phyloP scores from a whole-genome alignment of 1,140 invertebrate species.

The Formica exsecta region DNA sequence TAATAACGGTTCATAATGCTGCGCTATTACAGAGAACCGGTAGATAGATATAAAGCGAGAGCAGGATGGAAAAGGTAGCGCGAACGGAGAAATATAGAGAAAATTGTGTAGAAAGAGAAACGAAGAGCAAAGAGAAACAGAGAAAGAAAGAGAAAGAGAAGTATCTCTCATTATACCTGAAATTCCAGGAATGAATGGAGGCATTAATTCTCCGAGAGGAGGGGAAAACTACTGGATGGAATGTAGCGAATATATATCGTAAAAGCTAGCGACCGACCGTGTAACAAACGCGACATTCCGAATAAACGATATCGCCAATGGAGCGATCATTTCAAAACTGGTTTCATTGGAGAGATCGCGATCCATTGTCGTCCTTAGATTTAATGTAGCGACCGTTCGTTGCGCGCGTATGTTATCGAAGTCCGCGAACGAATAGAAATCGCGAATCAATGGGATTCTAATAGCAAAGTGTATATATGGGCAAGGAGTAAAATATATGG shows the following conservation, averaged over 20 bases:
- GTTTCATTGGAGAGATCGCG: slow-evolving; percentile 28
- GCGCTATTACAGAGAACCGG: slow-evolving; percentile 14
- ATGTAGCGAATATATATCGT: slow-evolving; percentile 63
- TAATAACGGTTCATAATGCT: slow-evolving; percentile 49
- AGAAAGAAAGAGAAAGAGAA: not conserved
- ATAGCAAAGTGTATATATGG: not conserved
- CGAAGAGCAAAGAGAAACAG: not conserved
- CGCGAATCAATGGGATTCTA: not conserved
- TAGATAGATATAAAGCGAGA: slow-evolving; percentile 3
- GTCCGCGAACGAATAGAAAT: slow-evolving; percentile 6
- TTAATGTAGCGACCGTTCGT: slow-evolving; percentile 24
- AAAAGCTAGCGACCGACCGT: slow-evolving; percentile 37
- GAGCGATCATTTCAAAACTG: slow-evolving; percentile 42
- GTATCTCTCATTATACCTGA: slow-evolving; percentile 65
- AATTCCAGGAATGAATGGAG: slow-evolving; percentile 70
- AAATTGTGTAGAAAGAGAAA: slow-evolving; percentile 28
- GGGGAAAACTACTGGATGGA: slow-evolving; percentile 60
- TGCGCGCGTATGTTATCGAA: not conserved
- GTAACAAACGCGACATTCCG: slow-evolving; percentile 64
- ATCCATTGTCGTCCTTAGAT: slow-evolving; percentile 41
- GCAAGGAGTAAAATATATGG: not conserved
- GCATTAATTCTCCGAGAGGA: slow-evolving; percentile 66
- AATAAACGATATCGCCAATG: slow-evolving; percentile 69
- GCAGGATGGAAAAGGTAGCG: not conserved
- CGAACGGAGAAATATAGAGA: slow-evolving; percentile 26